Base-by-base conservation (phyloP, 2,797 vertebrate genomes). In the Buphagus erythrorhynchus region DNA sequence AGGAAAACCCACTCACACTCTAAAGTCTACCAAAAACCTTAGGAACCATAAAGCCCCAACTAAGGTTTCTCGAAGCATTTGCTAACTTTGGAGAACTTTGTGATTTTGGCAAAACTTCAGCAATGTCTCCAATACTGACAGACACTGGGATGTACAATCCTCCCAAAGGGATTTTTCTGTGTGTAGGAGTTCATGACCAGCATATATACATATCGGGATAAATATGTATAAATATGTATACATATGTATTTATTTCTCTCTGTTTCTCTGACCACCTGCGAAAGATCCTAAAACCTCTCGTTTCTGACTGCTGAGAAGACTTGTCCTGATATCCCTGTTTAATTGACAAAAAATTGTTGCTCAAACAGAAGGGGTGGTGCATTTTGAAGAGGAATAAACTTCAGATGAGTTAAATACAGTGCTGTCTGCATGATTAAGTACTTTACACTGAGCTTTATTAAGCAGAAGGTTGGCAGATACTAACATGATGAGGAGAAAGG, bases 101-200 rank as follows among this genome's bases (percentile, higher is more conserved):
- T 96, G 92, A 96, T 93, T 96, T 83, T 59, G 59, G 63, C 88
- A 92, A 95, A 90, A 96, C 89, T 26, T 22, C 42, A 63, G 46
- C 1, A 2, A 24, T 17, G 25, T 73, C 21, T 42, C 80, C 40
- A 75, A 8, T 16, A 28, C 57, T 43, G 48, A 65, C 65, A 77
- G 46, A 87, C 31, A 65, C 4, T 0, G 0, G 20, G 46, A 66
- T 11, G 46, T 10, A 45, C 9, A 58, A 6, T 16, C 46, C 59
- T 35, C 18, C 65, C 19, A 35, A 88, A 55, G 20, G 15, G 33
- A 55, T 71, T 84, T 71, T 80, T 69, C 76, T 65, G 25, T 15
- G 19, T 18, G 4, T 17, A 59, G 65, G 20, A 40, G 14, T 40
- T 86, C 24, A 35, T 5, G 16, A 28, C 71, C 14, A 65, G 7